A percentile compares a stretch with the other conserved stretches of the same genome.
These are phyloP conservation scores for Mormyrus iriodes DNA, from an alignment of 2,113 vertebrate species.

Conservation along the genomic window DNA sequence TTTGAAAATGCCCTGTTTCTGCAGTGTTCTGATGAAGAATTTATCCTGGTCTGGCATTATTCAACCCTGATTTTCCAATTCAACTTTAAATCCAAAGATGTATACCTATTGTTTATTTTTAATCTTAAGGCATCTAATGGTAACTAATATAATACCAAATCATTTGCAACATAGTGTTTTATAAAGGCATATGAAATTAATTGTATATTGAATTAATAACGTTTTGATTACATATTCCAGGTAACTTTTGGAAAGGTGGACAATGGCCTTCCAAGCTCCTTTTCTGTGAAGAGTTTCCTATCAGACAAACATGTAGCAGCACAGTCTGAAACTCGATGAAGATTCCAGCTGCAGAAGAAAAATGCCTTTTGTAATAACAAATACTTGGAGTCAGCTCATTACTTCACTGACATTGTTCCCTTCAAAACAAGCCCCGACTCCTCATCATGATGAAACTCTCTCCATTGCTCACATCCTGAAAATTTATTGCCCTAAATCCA, in stretches of 20 bases:
- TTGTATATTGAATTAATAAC: not conserved
- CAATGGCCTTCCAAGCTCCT: conserved; percentile 32
- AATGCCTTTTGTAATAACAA: conserved; percentile 64
- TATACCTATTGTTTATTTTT: not conserved
- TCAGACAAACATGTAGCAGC: conserved; percentile 68
- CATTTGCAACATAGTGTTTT: not conserved
- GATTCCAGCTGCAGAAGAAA: conserved; percentile 66
- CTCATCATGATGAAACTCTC: conserved; percentile 65
- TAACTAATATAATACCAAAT: not conserved
- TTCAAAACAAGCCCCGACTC: conserved; percentile 70
- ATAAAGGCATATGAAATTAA: not conserved
- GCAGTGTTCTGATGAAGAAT: not conserved
- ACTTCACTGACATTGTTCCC: conserved; percentile 58
- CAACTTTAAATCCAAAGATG: not conserved
- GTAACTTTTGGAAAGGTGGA: not conserved
- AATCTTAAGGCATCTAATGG: not conserved
- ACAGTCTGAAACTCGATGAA: conserved; percentile 62
- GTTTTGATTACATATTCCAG: not conserved
- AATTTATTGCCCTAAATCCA: conserved; percentile 77
- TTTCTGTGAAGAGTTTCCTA: conserved; percentile 47
- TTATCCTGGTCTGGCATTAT: not conserved
- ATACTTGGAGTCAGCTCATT: conserved; percentile 51
- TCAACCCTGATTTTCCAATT: not conserved
- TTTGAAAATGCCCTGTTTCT: not conserved
- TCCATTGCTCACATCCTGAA: conserved; percentile 64